phyloP scores from a whole-genome alignment of 2,888 invertebrate species.

The Clanis bilineata region DNA sequence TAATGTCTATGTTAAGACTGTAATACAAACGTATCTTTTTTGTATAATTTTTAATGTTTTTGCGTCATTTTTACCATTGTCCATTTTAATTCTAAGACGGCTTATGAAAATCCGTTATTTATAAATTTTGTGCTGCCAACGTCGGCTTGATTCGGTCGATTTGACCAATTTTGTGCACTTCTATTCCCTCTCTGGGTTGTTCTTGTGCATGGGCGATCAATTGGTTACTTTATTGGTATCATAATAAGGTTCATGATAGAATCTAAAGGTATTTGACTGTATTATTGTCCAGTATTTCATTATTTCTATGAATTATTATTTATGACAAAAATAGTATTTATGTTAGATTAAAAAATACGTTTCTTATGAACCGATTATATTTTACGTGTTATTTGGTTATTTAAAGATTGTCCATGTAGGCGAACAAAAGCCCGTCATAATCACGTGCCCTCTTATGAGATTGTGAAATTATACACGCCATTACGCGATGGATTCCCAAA shows the following conservation, averaged over 20 bases:
- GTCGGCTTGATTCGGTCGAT: background rate
- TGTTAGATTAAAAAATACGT: background rate
- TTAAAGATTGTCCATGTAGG: background rate
- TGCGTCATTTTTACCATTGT: background rate
- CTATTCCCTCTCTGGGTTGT: background rate
- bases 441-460: background rate
- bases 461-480: background rate
- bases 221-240: background rate
- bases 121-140: background rate
- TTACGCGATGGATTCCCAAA: constrained; percentile 1
- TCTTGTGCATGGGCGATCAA: background rate
- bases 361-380: background rate
- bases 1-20: constrained; percentile 7
- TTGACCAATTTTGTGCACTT: constrained; percentile 1
- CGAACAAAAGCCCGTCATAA: background rate
- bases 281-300: background rate
- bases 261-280: background rate
- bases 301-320: background rate
- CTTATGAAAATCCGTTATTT: background rate
- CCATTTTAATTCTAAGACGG: constrained; percentile 3
- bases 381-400: background rate
- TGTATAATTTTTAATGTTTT: constrained; percentile 1
- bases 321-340: background rate
- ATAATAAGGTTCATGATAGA: background rate
- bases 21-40: constrained; percentile 5